These are phyloP conservation scores for Xylocampa areola DNA, from an alignment of 2,888 invertebrate genomes.

Conservation along the genomic window DNA sequence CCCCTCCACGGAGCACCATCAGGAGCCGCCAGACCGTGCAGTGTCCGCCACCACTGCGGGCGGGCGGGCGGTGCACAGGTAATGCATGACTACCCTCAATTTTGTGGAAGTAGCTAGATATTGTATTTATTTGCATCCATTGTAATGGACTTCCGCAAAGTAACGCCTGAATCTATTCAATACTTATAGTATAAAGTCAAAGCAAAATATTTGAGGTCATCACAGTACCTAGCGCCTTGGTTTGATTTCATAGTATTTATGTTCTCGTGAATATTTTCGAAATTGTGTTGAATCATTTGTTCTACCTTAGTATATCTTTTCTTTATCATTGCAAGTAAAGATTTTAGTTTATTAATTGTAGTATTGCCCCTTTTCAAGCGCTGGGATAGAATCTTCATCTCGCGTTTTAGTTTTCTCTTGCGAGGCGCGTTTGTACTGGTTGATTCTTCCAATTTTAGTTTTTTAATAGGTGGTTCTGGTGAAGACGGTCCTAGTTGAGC, in stretches of 20 bases:
- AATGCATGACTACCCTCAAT: too few species aligned
- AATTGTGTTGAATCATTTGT: slow-evolving; percentile 23
- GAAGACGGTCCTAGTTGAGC: not conserved
- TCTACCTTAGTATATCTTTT: slow-evolving; percentile 22
- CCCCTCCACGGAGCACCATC: too few species aligned
- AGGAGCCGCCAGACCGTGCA: too few species aligned
- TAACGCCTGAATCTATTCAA: too few species aligned
- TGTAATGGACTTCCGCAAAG: too few species aligned
- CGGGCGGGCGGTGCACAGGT: too few species aligned
- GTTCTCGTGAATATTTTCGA: slow-evolving; percentile 25
- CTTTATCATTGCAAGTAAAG: slow-evolving; percentile 16
- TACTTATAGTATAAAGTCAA: slow-evolving; percentile 31
- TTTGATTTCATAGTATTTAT: slow-evolving; percentile 25
- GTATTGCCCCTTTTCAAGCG: slow-evolving; percentile 24
- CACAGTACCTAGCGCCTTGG: slow-evolving; percentile 28
- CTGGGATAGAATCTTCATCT: slow-evolving; percentile 9
- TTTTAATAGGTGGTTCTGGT: not conserved
- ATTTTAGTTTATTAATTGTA: slow-evolving; percentile 19
- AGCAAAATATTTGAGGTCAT: slow-evolving; percentile 17
- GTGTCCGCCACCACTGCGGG: too few species aligned
- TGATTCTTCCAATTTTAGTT: too few species aligned
- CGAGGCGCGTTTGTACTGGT: slow-evolving; percentile 3
- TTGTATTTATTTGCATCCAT: too few species aligned
- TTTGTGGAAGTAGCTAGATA: too few species aligned
- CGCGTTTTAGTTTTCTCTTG: slow-evolving; percentile 24